Evolutionary conservation across 2,797 vertebrate genomes (phyloP).

Genomic region (Cetoscarus ocellatus): DNA sequence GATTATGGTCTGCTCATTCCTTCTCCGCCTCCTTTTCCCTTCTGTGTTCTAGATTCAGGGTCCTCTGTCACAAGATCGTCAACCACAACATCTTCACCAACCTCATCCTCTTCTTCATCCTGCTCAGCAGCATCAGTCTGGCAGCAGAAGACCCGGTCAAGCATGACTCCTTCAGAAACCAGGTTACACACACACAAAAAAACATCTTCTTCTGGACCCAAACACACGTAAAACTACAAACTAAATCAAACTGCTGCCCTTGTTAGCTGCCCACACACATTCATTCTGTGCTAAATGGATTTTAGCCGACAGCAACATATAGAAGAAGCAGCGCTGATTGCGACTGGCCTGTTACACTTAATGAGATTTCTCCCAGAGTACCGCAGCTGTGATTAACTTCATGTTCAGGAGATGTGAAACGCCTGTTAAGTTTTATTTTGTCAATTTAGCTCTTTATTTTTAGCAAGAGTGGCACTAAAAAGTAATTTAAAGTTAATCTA

Average conservation of each 20-base stretch:
- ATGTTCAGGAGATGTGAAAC: conserved; percentile 44
- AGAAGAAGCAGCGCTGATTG: conserved; percentile 45
- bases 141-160: conserved; percentile 97
- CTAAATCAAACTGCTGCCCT: conserved; percentile 17
- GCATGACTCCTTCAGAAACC: conserved; percentile 94
- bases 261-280: conserved; percentile 45
- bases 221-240: conserved; percentile 23
- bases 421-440: conserved; percentile 31
- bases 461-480: neutral
- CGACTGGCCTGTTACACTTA: conserved; percentile 42
- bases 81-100: conserved; percentile 99
- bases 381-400: conserved; percentile 55
- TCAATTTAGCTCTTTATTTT: conserved; percentile 10
- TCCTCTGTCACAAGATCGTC: conserved; percentile 97
- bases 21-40: neutral
- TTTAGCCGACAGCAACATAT: conserved; percentile 53
- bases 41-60: conserved; percentile 88
- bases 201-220: neutral
- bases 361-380: conserved; percentile 45
- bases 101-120: conserved; percentile 99
- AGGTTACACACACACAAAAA: conserved; percentile 77
- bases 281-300: conserved; percentile 54
- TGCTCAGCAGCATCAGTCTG: conserved; percentile 98
- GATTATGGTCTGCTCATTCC: neutral
- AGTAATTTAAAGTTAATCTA: neutral